Base-by-base conservation (phyloP, 2,888 invertebrate species). In the Achlya flavicornis region DNA sequence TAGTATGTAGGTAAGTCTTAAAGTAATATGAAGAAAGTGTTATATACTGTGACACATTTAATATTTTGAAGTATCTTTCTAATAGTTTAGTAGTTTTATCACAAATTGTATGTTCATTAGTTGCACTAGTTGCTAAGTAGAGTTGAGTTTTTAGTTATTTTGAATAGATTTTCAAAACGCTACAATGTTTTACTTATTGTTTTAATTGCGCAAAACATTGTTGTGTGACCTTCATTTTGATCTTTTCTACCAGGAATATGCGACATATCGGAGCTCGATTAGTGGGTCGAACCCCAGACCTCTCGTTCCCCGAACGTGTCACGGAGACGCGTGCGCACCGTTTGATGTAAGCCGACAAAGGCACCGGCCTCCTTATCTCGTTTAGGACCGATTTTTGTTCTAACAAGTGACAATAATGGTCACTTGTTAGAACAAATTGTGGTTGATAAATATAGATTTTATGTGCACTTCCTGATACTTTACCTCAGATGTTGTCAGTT, bases 331-430 rank as follows among this genome's bases (percentile, higher is more conserved):
- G 85, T 86, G 89, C 85, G 86, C 81, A 65, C 66, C 73, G 71
- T 91, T 92, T 92, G 86, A 92, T 80, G 77, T 79, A 59, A 64
- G 82, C 93, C 93, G 92, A 86, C 93, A 92, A 92, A 93, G 79
- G 82, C 74, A 77, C 93, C 93, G 93, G 89, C 64, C 73, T 80
- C 68, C 88, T 92, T 91, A 92, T 92, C 92, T 92, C 82, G 82
- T 73, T 80, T 81, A 82, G 84, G 88, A 84, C 85, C 86, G 86
- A 88, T 90, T 92, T 88, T 90, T 89, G 88, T 89, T 84, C 84
- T 81, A 86, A 86, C 89, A 84, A 88, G 87, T 89, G 90, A 90
- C 90, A 90, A 90, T 90, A 91, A 90, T 88, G 86, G 86, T 85
- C 89, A 90, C n/a, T n/a, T n/a, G n/a, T n/a, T n/a, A n/a, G n/a